These are phyloP conservation scores for Habropoda laboriosa DNA, from an alignment of 1,140 invertebrate species.

Conservation along the genomic window DNA sequence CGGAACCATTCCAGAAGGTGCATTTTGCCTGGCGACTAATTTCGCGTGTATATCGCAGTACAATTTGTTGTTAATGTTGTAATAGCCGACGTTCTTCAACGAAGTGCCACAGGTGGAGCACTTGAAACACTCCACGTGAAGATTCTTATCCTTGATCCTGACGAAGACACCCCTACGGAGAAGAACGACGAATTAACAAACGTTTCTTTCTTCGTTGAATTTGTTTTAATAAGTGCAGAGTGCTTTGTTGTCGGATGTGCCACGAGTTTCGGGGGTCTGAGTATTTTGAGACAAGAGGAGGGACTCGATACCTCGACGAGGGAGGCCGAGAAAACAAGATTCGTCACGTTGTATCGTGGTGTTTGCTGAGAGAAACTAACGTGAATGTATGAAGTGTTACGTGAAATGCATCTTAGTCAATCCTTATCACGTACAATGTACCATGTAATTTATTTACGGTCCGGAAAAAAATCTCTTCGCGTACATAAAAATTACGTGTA, in stretches of 20 bases:
- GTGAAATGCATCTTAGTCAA: not conserved
- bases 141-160: constrained; percentile 96
- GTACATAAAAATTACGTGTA: not conserved
- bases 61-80: constrained; percentile 97
- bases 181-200: constrained; percentile 2
- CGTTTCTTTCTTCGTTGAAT: not conserved
- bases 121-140: constrained; percentile 98
- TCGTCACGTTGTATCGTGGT: constrained; percentile 34
- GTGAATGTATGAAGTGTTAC: not conserved
- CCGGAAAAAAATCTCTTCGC: not conserved
- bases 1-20: constrained; percentile 88
- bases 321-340: constrained; percentile 49
- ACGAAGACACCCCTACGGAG: constrained; percentile 94
- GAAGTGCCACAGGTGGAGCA: constrained; percentile 97
- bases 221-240: constrained; percentile 28
- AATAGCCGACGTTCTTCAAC: constrained; percentile 97
- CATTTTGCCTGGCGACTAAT: constrained; percentile 91
- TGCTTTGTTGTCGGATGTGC: constrained; percentile 53
- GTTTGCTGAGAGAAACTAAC: not conserved
- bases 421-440: not conserved
- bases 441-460: too few species aligned
- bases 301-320: constrained; percentile 63
- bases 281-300: constrained; percentile 1
- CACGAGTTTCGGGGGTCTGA: constrained; percentile 50
- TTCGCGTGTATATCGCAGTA: constrained; percentile 98